These are phyloP conservation scores for Solea senegalensis DNA, from an alignment of 2,113 vertebrate genomes.

Conservation along the genomic window DNA sequence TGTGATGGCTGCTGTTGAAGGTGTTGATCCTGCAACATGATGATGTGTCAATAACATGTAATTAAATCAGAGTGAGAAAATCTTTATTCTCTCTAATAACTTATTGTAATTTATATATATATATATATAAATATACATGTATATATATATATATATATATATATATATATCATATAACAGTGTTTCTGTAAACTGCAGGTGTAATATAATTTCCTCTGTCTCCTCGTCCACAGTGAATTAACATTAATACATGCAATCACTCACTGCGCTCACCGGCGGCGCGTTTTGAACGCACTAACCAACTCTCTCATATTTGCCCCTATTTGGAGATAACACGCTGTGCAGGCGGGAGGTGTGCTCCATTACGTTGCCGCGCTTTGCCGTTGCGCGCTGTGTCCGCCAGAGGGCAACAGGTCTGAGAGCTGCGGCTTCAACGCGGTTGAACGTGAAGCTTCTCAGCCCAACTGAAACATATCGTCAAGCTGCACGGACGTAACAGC, in stretches of 20 bases:
- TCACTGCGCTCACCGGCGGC: conserved; percentile 5
- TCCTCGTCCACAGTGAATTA: no score
- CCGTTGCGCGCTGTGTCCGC: conserved; percentile 2
- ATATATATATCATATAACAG: no score
- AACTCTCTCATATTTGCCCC: conserved; percentile 71
- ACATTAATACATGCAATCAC: not conserved
- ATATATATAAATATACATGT: no score
- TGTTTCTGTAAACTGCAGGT: no score
- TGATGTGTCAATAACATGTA: no score
- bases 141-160: no score
- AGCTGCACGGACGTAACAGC: not conserved
- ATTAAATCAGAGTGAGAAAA: no score
- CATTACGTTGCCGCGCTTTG: conserved; percentile 39
- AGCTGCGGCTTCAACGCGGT: not conserved
- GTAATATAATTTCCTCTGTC: no score
- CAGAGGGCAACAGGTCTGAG: conserved; percentile 49
- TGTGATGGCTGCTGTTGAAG: no score
- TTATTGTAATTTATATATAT: no score
- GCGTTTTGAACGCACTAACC: conserved; percentile 55
- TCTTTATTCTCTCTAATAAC: no score
- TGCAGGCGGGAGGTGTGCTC: conserved; percentile 41
- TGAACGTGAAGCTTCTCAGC: not conserved
- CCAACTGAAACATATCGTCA: conserved; percentile 14
- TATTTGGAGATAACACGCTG: conserved; percentile 70
- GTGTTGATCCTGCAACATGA: no score